Percentiles rank a stretch among this genome's conserved stretches.
These are phyloP conservation scores for Menidia menidia DNA, from an alignment of 2,797 vertebrate genomes.

Conservation along the genomic window DNA sequence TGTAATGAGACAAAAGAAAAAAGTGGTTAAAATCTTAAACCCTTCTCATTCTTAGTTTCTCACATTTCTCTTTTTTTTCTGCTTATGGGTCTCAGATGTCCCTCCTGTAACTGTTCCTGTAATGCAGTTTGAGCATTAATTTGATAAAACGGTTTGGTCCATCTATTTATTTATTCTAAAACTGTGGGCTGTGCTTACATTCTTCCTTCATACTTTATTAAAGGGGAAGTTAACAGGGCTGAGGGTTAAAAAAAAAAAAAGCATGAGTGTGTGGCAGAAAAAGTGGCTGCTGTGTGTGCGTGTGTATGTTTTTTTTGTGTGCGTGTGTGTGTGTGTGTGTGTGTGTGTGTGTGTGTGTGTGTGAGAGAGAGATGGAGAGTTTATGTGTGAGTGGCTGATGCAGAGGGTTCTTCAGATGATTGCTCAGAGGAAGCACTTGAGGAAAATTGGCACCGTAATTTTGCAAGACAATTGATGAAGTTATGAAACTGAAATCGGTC, in stretches of 20 bases:
- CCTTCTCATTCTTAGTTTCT: background rate
- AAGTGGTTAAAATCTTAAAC: background rate
- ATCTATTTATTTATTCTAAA: conserved; percentile 12
- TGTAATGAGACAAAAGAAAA: background rate
- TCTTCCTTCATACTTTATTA: conserved; percentile 53
- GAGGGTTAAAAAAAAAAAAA: conserved; percentile 10
- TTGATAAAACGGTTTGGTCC: background rate
- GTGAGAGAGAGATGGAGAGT: background rate
- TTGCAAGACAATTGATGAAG: conserved; percentile 27
- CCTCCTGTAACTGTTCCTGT: background rate
- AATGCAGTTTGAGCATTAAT: no score
- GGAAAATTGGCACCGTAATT: conserved; percentile 36
- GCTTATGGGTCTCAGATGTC: background rate
- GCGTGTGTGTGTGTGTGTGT: conserved; percentile 7
- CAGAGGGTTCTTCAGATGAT: conserved; percentile 53
- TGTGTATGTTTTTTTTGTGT: conserved; percentile 6
- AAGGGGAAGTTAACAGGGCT: conserved; percentile 2
- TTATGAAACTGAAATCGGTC: conserved; percentile 38
- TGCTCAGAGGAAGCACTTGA: conserved; percentile 56
- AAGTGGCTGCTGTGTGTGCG: background rate
- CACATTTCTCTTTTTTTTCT: background rate
- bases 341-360: conserved; percentile 13
- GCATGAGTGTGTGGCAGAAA: background rate
- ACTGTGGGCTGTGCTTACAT: conserved; percentile 17
- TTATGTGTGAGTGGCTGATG: background rate